A percentile compares a stretch with the other conserved stretches of the same genome.
Evolutionary conservation across 2,888 invertebrate species (phyloP).

Genomic region (Torymus texanus): DNA sequence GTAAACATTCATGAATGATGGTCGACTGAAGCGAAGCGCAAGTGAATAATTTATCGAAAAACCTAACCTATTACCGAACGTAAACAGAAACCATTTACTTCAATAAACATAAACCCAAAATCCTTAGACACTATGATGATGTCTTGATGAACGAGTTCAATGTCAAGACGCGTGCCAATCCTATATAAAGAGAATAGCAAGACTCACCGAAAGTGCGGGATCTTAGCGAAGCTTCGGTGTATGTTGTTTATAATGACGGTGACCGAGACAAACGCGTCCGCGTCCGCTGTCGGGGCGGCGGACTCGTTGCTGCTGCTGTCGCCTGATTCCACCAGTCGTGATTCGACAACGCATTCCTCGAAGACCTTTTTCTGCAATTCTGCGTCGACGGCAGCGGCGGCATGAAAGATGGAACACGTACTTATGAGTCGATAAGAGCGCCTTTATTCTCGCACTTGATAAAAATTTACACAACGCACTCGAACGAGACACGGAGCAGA

Average conservation of each 20-base stretch:
- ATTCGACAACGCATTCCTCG: conserved; percentile 42
- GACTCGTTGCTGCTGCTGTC: not conserved
- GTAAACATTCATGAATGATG: no score
- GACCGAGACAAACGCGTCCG: conserved; percentile 30
- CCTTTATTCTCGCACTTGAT: no score
- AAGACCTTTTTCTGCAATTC: conserved; percentile 54
- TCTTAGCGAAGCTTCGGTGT: conserved; percentile 22
- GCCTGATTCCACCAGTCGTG: not conserved
- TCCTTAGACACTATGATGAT: no score
- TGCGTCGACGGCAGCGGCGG: not conserved
- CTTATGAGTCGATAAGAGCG: no score
- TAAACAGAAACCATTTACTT: not conserved
- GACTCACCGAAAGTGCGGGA: conserved; percentile 50
- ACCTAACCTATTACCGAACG: conserved; percentile 7
- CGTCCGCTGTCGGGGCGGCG: not conserved
- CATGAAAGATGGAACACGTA: conserved; percentile 5
- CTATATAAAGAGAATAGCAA: not conserved
- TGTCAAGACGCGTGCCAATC: no score
- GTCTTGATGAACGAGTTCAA: no score
- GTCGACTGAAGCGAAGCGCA: no score
- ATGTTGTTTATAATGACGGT: conserved; percentile 41
- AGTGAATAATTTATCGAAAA: not conserved
- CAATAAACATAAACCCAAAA: no score
- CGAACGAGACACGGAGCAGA: not conserved
- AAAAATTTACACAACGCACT: not conserved